phyloP scores from a whole-genome alignment of 2,797 vertebrate genomes.

The Gallinago stenura region DNA sequence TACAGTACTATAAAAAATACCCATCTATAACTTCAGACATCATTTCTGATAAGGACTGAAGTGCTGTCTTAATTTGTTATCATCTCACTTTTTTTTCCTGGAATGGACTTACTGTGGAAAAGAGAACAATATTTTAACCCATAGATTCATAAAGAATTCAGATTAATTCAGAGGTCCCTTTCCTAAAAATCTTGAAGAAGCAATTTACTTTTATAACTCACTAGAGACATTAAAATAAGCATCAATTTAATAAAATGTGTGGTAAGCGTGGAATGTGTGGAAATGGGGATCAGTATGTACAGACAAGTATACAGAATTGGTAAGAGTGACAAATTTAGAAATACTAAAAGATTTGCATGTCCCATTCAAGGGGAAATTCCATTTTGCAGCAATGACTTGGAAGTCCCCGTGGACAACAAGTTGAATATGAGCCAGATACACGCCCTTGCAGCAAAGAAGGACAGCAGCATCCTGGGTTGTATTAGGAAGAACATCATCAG shows the following conservation, averaged over 20 bases:
- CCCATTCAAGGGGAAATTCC: neutral
- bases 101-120: neutral
- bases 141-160: neutral
- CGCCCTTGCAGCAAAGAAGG: accelerated
- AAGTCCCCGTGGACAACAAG: neutral
- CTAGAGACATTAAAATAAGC: neutral
- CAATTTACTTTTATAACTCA: neutral
- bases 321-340: neutral
- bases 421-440: neutral
- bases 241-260: neutral
- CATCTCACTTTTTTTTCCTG: neutral
- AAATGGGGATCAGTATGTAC: neutral
- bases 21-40: neutral
- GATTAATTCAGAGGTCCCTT: neutral
- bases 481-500: neutral
- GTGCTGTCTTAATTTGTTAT: neutral
- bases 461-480: neutral
- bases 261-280: neutral
- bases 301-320: neutral
- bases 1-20: neutral
- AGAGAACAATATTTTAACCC: neutral
- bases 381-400: neutral
- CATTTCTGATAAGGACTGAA: neutral
- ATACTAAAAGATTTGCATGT: neutral
- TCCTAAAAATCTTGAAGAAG: neutral